Base-by-base conservation (phyloP, 2,888 invertebrate genomes). In the Drepana falcataria region DNA sequence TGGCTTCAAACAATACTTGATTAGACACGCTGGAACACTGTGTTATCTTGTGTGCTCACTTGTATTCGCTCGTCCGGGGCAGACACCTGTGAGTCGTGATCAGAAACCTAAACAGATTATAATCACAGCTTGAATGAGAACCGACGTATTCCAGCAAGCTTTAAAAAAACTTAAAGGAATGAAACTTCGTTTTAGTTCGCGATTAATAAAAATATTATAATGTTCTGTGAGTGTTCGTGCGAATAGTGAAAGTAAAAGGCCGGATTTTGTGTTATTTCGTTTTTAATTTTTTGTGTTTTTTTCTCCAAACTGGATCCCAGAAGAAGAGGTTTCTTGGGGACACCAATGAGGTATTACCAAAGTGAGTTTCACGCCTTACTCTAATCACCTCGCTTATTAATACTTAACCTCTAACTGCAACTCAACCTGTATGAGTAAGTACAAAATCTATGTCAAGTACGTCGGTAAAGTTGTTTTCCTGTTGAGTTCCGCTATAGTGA, bases 21-120 rank as follows among this genome's bases (percentile, higher is more conserved):
- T 37, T 37, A 5, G 49, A 53, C 44, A 61, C 66, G 56, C 57
- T 60, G 53, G 5, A 48, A 61, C 74, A 66, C 72, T 53, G 68
- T 68, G 65, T 53, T 35, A 56, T 57, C 54, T 61, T 58, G 57
- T 57, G 53, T 61, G 49, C 58, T 44, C 35, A 48, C 54, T 37
- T 48, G 62, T 57, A 57, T 47, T 35, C 41, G 40, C 53, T 60
- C 63, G 59, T 60, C 60, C 59, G 65, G 49, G 58, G 66, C 62
- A 74, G 74, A 77, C 83, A 79, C 76, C 60, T 72, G 69, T 64
- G 58, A 74, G 66, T 72, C 87, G 85, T 87, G 87, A 82, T 81
- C 74, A 67, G 87, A 81, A 86, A 82, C 64, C 68, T 60, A 79
- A 84, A 74, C 69, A 78, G 79, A 84, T 81, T 70, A 65, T 65